phyloP scores from a whole-genome alignment of 2,888 invertebrate genomes.

The Ceramica pisi region DNA sequence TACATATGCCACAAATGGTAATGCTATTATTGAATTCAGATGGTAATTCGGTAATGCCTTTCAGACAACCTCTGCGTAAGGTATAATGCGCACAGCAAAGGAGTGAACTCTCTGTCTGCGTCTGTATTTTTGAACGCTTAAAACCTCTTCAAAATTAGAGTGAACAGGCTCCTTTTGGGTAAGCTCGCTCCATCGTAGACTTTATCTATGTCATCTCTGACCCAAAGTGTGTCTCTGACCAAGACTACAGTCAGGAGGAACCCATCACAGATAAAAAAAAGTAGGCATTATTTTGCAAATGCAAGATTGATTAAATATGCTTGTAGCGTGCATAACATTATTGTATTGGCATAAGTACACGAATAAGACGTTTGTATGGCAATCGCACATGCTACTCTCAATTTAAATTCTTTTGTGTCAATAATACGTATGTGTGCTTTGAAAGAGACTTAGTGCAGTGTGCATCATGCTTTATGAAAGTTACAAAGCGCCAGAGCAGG shows the following conservation, averaged over 20 bases:
- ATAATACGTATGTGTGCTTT: too few relatives aligned
- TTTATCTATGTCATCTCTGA: too few relatives aligned
- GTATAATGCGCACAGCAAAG: too few relatives aligned
- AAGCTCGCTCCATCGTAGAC: too few relatives aligned
- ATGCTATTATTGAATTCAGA: background rate
- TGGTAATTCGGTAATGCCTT: constrained; percentile 8
- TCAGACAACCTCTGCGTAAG: constrained; percentile 25
- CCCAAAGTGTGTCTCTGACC: too few relatives aligned
- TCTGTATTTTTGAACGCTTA: too few relatives aligned
- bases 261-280: too few relatives aligned
- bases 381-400: background rate
- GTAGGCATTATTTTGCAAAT: background rate
- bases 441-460: too few relatives aligned
- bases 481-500: background rate
- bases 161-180: too few relatives aligned
- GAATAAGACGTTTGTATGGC: background rate
- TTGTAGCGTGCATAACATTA: background rate
- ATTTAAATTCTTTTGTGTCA: background rate
- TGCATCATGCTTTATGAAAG: constrained; percentile 18
- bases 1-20: background rate
- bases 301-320: background rate
- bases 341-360: background rate
- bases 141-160: too few relatives aligned
- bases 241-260: too few relatives aligned
- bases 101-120: too few relatives aligned